These are phyloP conservation scores for Amphimallon solstitiale DNA, from an alignment of 2,888 invertebrate species.

Conservation along the genomic window DNA sequence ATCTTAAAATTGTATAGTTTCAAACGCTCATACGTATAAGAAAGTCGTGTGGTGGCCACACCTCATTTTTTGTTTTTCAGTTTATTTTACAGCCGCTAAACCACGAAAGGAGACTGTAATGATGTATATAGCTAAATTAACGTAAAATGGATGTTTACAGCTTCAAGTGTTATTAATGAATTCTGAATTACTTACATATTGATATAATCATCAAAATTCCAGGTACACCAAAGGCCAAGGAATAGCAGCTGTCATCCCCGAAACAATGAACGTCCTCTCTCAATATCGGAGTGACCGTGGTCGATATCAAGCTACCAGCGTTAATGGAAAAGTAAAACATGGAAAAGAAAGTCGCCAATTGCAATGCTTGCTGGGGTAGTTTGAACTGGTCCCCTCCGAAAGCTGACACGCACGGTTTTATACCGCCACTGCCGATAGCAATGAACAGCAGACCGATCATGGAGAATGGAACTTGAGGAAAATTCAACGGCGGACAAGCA, in stretches of 20 bases:
- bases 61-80: no score
- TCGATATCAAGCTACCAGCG: constrained; percentile 88
- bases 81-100: no score
- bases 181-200: constrained; percentile 69
- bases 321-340: constrained; percentile 96
- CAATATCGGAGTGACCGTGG: constrained; percentile 86
- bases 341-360: constrained; percentile 89
- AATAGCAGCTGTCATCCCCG: constrained; percentile 80
- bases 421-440: constrained; percentile 92
- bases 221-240: constrained; percentile 90
- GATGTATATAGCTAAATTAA: no score
- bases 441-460: constrained; percentile 77
- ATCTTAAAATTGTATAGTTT: no score
- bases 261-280: constrained; percentile 84
- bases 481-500: constrained; percentile 70
- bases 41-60: no score
- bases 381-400: constrained; percentile 96
- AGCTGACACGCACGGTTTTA: constrained; percentile 94
- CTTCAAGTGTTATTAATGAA: neutral
- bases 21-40: no score
- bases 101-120: no score
- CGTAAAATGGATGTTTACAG: no score
- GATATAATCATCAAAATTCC: constrained; percentile 86
- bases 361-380: constrained; percentile 79
- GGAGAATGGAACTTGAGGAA: constrained; percentile 65